Conservation (phyloP, 2,113 vertebrate species). For the Sialia sialis region DNA sequence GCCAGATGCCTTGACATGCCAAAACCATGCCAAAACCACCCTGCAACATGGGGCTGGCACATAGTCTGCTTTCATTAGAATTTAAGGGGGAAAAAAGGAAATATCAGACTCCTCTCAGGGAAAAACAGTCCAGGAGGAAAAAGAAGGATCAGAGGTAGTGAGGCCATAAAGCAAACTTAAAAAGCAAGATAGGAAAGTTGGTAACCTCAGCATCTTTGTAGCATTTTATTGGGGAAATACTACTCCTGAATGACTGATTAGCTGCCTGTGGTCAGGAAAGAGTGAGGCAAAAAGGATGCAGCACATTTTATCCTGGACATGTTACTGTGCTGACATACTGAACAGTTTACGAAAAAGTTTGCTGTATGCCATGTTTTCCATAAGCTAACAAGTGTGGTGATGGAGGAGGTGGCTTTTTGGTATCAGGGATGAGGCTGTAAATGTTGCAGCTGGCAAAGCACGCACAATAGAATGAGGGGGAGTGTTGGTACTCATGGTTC, state of each 20-base stretch:
- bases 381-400: neutral
- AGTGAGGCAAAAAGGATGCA: neutral
- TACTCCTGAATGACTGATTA: neutral
- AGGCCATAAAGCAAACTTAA: neutral
- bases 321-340: neutral
- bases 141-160: neutral
- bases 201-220: neutral
- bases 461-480: rapidly evolving
- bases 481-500: neutral
- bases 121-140: neutral
- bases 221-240: neutral
- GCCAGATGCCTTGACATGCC: neutral
- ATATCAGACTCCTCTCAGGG: neutral
- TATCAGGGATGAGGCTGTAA: neutral
- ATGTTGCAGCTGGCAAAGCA: neutral
- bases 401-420: rapidly evolving
- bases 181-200: neutral
- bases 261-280: neutral
- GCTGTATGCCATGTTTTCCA: neutral
- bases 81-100: neutral
- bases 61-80: neutral
- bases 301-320: neutral
- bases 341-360: neutral
- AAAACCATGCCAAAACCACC: neutral
- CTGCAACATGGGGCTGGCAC: neutral